Percentiles rank a stretch among this genome's conserved stretches.
These are phyloP conservation scores for Neodontobutis hainanensis DNA, from an alignment of 2,113 vertebrate species.

Conservation along the genomic window DNA sequence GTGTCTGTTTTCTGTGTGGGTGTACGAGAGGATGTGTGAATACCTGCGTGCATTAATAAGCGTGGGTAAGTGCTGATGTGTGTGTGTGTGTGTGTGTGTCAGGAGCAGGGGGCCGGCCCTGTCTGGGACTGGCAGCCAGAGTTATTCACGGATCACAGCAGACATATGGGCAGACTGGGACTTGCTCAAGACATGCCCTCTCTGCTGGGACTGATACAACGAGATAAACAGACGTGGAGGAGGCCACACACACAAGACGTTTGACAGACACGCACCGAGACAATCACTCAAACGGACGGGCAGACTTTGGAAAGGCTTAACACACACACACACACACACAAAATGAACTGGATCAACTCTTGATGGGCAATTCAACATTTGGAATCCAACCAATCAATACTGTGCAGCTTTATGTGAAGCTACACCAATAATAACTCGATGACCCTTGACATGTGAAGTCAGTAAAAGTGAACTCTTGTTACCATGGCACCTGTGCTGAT, in stretches of 20 bases:
- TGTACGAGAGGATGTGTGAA: conserved; percentile 50
- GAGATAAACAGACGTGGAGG: conserved; percentile 69
- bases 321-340: neutral
- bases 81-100: conserved; percentile 37
- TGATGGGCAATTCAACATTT: neutral
- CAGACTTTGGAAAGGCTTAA: conserved; percentile 8
- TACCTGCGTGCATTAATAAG: conserved; percentile 61
- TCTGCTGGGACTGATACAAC: conserved; percentile 70
- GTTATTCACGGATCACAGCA: conserved; percentile 77
- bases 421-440: neutral
- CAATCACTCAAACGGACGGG: conserved; percentile 4
- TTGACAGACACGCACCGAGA: conserved; percentile 16
- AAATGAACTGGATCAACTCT: neutral
- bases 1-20: conserved; percentile 50
- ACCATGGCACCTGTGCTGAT: conserved; percentile 6
- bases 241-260: conserved; percentile 33
- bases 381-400: conserved; percentile 5
- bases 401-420: neutral
- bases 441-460: conserved; percentile 7
- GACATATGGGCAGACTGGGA: conserved; percentile 75
- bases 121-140: conserved; percentile 67
- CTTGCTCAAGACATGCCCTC: conserved; percentile 61
- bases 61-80: conserved; percentile 24
- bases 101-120: conserved; percentile 53
- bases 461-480: neutral